phyloP scores from a whole-genome alignment of 1,140 invertebrate species.

The Choristoneura fumiferana region DNA sequence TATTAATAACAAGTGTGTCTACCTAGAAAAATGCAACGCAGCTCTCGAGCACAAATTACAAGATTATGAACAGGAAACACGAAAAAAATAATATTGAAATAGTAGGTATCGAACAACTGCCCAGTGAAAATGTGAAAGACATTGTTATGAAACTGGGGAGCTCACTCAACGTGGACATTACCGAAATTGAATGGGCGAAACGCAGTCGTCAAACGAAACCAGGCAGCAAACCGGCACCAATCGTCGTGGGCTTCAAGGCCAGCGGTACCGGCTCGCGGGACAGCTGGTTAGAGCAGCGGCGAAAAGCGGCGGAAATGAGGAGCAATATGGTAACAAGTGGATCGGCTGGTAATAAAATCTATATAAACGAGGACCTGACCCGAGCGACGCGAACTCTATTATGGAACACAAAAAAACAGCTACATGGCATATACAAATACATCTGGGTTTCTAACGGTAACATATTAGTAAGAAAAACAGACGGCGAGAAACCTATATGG shows the following conservation, averaged over 20 bases:
- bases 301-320: neutral
- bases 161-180: neutral
- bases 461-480: no score
- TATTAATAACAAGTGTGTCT: conserved; percentile 21
- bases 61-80: conserved; percentile 19
- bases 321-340: neutral
- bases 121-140: conserved; percentile 21
- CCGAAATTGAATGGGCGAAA: neutral
- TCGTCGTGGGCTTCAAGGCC: conserved; percentile 12
- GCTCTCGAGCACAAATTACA: conserved; percentile 24
- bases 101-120: conserved; percentile 22
- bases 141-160: neutral
- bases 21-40: conserved; percentile 25
- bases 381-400: neutral
- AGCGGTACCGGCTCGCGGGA: neutral
- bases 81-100: conserved; percentile 19
- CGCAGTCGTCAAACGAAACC: neutral
- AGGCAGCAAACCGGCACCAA: conserved; percentile 1
- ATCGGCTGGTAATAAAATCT: neutral
- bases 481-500: no score
- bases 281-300: neutral
- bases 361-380: conserved; percentile 15
- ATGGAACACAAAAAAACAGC: conserved; percentile 13
- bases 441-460: no score
- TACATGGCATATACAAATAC: neutral